Percentiles rank a stretch among this genome's conserved stretches.
These are phyloP conservation scores for Steinernema scapterisci DNA, from an alignment of 2,888 invertebrate species.

Conservation along the genomic window DNA sequence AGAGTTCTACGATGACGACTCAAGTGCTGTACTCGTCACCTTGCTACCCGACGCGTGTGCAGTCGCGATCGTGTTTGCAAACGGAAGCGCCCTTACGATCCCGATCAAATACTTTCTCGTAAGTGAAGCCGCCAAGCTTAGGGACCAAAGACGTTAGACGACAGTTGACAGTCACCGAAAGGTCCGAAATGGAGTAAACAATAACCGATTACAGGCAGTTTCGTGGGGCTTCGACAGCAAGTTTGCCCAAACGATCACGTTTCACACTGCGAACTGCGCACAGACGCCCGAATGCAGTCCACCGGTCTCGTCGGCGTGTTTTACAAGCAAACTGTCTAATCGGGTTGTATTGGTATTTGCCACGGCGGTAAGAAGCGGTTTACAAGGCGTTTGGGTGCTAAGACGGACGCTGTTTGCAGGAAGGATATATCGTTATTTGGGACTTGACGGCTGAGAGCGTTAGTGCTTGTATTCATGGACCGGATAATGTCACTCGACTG, in stretches of 20 bases:
- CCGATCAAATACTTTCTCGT: slow-evolving; percentile 41
- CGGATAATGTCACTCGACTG: neutral
- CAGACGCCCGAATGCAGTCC: neutral
- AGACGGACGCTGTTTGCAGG: neutral
- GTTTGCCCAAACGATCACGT: slow-evolving; percentile 23
- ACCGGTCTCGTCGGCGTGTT: neutral
- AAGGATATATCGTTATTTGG: slow-evolving; percentile 25
- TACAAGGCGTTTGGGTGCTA: neutral
- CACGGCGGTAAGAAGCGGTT: neutral
- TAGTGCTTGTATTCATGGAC: slow-evolving; percentile 12
- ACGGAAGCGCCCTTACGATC: slow-evolving; percentile 53
- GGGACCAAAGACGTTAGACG: slow-evolving; percentile 1
- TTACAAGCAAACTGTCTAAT: slow-evolving; percentile 13
- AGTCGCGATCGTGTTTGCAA: slow-evolving; percentile 52
- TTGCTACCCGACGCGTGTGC: slow-evolving; percentile 53
- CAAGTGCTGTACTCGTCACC: slow-evolving; percentile 41
- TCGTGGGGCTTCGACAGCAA: slow-evolving; percentile 14
- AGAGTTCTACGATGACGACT: slow-evolving; percentile 38
- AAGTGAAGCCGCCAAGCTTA: neutral
- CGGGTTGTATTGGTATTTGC: slow-evolving; percentile 17
- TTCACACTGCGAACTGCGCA: slow-evolving; percentile 15
- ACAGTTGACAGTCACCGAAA: slow-evolving; percentile 15
- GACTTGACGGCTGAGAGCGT: slow-evolving; percentile 20
- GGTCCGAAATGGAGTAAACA: too few relatives aligned
- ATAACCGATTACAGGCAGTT: neutral